Evolutionary conservation across 2,797 vertebrate species (phyloP).

Genomic region (Spinibarbus caldwelli): DNA sequence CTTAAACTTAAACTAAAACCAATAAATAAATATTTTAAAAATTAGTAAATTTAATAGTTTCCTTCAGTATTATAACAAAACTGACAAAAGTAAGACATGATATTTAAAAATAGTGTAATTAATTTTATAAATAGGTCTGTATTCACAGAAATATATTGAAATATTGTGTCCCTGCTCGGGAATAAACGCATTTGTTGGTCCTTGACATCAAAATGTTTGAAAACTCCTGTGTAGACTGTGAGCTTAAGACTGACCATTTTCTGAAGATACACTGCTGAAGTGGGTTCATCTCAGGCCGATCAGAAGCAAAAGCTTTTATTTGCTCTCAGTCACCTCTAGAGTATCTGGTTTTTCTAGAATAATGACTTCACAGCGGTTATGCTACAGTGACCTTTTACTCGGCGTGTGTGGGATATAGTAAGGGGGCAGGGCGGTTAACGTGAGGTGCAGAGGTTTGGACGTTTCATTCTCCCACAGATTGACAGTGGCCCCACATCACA

Average conservation of each 20-base stretch:
- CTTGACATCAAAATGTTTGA: neutral
- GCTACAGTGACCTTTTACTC: constrained; percentile 25
- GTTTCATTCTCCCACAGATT: constrained; percentile 23
- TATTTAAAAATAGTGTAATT: neutral
- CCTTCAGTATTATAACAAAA: neutral
- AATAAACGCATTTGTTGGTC: neutral
- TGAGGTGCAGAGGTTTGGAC: neutral
- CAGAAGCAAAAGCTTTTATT: constrained; percentile 54
- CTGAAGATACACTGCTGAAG: neutral
- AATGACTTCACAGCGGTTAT: constrained; percentile 52
- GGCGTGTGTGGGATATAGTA: neutral
- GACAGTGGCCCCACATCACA: constrained; percentile 21
- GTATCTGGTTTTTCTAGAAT: constrained; percentile 33
- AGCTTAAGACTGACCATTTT: neutral
- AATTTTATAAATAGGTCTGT: neutral
- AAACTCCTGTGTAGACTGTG: neutral
- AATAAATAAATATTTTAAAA: neutral
- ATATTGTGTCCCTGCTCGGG: neutral
- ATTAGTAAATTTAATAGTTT: neutral
- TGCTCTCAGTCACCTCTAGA: constrained; percentile 61
- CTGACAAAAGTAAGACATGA: neutral
- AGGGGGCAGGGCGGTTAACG: neutral
- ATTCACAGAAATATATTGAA: neutral
- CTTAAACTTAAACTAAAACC: neutral
- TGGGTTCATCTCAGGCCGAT: constrained; percentile 9